These are phyloP conservation scores for Bimastos eiseni DNA, from an alignment of 2,888 invertebrate genomes.

Conservation along the genomic window DNA sequence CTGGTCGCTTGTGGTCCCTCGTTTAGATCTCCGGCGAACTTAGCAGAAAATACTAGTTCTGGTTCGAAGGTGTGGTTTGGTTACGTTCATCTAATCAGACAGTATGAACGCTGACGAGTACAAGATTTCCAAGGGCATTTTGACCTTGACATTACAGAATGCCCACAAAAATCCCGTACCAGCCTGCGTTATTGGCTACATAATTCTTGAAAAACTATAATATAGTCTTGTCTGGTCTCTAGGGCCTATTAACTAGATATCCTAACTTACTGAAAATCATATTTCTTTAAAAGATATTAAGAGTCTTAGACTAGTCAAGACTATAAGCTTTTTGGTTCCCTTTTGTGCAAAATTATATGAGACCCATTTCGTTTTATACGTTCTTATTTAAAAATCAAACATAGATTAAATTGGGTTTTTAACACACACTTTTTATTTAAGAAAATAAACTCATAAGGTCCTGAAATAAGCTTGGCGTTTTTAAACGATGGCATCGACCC, in stretches of 20 bases:
- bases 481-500: too few species aligned
- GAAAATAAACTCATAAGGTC: too few species aligned
- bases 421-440: too few species aligned
- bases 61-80: neutral
- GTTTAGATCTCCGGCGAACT: neutral
- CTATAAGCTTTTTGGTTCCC: too few species aligned
- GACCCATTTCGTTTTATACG: too few species aligned
- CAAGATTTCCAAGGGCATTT: constrained; percentile 13
- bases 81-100: neutral
- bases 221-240: too few species aligned
- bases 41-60: neutral
- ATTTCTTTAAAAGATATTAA: neutral
- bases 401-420: too few species aligned
- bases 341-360: neutral
- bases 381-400: too few species aligned
- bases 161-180: neutral
- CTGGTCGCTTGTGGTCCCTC: neutral
- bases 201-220: neutral
- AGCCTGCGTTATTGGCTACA: neutral
- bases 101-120: neutral
- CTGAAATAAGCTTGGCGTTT: too few species aligned
- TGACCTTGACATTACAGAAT: constrained; percentile 5
- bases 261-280: neutral
- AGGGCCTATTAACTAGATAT: neutral
- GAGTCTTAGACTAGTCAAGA: too few species aligned